phyloP scores from a whole-genome alignment of 2,888 invertebrate species.

The Euplexia lucipara region DNA sequence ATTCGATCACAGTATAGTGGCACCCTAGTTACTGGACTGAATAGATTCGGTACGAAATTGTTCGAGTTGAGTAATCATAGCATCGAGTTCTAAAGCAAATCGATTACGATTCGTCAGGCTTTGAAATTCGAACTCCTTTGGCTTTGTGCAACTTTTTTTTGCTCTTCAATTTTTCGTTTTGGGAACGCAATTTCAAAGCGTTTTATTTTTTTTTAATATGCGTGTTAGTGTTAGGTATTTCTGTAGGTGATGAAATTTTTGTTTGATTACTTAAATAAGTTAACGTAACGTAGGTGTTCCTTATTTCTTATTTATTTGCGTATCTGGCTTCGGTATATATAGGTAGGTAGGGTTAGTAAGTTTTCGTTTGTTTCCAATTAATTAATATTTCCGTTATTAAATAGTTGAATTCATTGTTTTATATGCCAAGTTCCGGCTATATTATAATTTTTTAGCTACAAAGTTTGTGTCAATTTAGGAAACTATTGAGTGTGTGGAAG shows the following conservation, averaged over 20 bases:
- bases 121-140: constrained; percentile 76
- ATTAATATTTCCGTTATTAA: no score
- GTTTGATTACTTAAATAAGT: no score
- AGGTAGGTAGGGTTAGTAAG: no score
- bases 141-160: constrained; percentile 71
- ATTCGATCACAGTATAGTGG: constrained; percentile 70
- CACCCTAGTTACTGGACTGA: constrained; percentile 73
- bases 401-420: no score
- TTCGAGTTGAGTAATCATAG: constrained; percentile 65
- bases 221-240: constrained; percentile 28
- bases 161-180: constrained; percentile 54
- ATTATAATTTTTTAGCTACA: no score
- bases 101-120: constrained; percentile 79
- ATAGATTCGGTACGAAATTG: constrained; percentile 68
- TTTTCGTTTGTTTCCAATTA: no score
- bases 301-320: background rate
- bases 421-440: no score
- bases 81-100: constrained; percentile 76
- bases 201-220: constrained; percentile 27
- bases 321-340: background rate
- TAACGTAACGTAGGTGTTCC: background rate
- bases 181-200: constrained; percentile 51
- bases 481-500: background rate
- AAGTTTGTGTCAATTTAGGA: constrained; percentile 8
- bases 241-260: background rate